phyloP scores from a whole-genome alignment of 2,797 vertebrate genomes.

The Silurus lanzhouensis region DNA sequence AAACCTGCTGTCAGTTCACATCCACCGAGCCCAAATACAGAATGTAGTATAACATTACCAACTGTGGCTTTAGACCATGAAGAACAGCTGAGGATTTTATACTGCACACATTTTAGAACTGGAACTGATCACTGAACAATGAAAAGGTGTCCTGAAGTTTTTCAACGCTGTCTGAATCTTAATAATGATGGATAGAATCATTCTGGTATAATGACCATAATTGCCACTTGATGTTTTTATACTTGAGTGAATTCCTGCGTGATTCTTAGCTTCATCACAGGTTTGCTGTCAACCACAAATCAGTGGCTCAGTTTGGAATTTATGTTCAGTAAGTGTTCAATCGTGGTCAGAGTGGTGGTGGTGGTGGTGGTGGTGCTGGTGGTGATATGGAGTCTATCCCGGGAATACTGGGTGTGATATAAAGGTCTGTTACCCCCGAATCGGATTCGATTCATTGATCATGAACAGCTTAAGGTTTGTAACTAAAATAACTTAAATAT shows the following conservation, averaged over 20 bases:
- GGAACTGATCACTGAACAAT: background rate
- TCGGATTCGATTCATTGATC: no score
- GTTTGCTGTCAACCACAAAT: background rate
- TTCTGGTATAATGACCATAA: background rate
- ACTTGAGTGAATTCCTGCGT: background rate
- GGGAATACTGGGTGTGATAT: background rate
- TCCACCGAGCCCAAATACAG: constrained; percentile 13
- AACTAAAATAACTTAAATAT: no score
- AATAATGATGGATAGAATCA: background rate
- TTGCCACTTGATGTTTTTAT: background rate
- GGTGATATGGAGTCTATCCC: background rate
- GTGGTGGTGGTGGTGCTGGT: no score
- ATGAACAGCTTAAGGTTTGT: no score
- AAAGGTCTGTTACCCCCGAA: no score
- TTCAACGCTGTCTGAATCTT: background rate
- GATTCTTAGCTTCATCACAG: background rate
- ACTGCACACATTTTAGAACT: background rate
- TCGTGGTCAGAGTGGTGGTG: background rate
- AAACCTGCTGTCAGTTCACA: constrained; percentile 26
- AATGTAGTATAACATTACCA: background rate
- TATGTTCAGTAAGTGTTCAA: background rate
- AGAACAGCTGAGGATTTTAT: background rate
- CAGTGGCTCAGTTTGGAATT: background rate
- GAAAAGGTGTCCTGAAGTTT: background rate
- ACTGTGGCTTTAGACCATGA: background rate